Base-by-base conservation (phyloP, 64 coral and sea anemone species). In the Pocillopora verrucosa region DNA sequence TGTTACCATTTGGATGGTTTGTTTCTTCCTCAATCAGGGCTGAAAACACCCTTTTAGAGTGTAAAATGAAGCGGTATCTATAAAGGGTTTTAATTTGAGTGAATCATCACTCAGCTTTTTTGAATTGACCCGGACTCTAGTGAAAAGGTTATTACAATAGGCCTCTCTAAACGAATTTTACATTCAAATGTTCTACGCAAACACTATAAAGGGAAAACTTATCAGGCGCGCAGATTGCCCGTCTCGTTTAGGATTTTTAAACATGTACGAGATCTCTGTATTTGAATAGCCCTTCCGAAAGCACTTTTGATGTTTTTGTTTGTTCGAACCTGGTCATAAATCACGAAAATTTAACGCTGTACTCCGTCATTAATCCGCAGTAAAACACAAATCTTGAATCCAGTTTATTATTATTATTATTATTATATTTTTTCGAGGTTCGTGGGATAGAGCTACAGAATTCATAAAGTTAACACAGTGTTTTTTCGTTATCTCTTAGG, bases 401-500 rank as follows among this genome's bases (percentile, higher is more conserved):
- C 6, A 16, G 7, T 3, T 51, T 51, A 30, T 30, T 30, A 30
- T 30, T 30, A 30, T 30, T 30, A 30, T 51, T 51, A 4, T 51
- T 51, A 3, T 3, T 58, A 22, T 59, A 1, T 20, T 26, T 61
- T 20, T 19, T 24, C 6, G 15, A 25, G 14, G 16, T 83, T 13
- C 61, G 24, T 17, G 14, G 4, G 26, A 35, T 61, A 58, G 15
- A 60, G 26, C 25, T 34, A 16, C 26, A 51, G 30, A 92, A 65
- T 41, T 24, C 58, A 72, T 67, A 80, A 38, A 74, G 60, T 61
- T 95, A 77, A 89, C 80, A 79, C 20, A 93, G 51, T 56, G 61
- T 88, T 95, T 81, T 69, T 88, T 83, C 36, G 16, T 80, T 72
- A 84, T 75, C 58, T 91, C 75, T 77, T 34, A 95, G 93, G 61